Base-by-base conservation (phyloP, 2,888 invertebrate species). In the Limulus polyphemus region DNA sequence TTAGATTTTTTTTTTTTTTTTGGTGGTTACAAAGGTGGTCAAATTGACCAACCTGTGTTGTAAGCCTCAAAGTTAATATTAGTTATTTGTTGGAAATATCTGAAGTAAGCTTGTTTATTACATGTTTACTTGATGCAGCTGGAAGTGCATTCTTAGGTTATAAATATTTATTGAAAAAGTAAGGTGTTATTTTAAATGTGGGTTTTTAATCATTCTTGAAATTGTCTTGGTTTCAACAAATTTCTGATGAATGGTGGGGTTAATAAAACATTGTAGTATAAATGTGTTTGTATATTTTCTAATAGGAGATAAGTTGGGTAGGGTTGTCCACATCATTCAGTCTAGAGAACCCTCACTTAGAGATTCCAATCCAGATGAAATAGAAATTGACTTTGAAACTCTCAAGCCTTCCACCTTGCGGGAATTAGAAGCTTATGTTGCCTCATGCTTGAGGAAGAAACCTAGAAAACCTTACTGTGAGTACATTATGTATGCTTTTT, bases 301-400 rank as follows among this genome's bases (percentile, higher is more conserved):
- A 32, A 32, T 78, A 94, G 95, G 95, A 75, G 98, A 99, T 78
- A 97, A 97, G 79, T 83, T 99, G 72, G 97, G 98, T 67, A 84
- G 93, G 74, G 98, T 99, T 74, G 98, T 99, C 71, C 93, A 97
- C 79, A 99, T 99, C 74, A 99, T 99, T 76, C 98, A 99, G 79
- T 90, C 90, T 72, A 83, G 98, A 74, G 99, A 99, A 76, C 97
- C 97, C 69, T 94, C 94, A 70, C 81, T 97, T 73, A 83, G 95
- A 75, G 98, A 99, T 79, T 98, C 97, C 47, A 99, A 99, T 81
- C 98, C 98, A 47, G 99, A 99, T 77, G 99, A 99, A 80, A 98
- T 99, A 71, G 99, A 99, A 81, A 99, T 99, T 73, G 99, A 99
- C 80, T 99, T 99, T 79, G 99, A 99, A 81, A 98, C 97, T 54